These are phyloP conservation scores for Tiliacea citrago DNA, from an alignment of 2,888 invertebrate species.

Conservation along the genomic window DNA sequence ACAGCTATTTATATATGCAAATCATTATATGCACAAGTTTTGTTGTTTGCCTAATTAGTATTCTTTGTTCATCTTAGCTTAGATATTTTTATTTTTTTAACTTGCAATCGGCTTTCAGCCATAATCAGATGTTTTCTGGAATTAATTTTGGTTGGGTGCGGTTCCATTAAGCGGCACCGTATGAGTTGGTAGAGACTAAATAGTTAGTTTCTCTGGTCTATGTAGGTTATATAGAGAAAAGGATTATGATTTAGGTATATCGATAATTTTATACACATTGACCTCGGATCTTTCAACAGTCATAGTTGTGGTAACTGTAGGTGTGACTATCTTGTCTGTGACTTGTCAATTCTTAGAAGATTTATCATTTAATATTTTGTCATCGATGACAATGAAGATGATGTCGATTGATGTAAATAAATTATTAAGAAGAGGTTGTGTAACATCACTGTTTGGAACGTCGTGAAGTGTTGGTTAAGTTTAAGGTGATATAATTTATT, in stretches of 20 bases:
- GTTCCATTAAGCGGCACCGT: too few species aligned
- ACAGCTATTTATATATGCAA: neutral
- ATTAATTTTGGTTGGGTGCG: too few species aligned
- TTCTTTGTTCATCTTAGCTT: neutral
- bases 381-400: constrained; percentile 39
- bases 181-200: too few species aligned
- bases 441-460: neutral
- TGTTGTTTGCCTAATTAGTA: neutral
- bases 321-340: constrained; percentile 20
- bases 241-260: constrained; percentile 2
- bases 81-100: too few species aligned
- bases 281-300: constrained; percentile 21
- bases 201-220: too few species aligned
- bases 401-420: too few species aligned
- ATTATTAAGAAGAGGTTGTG: constrained; percentile 2
- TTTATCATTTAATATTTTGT: constrained; percentile 39
- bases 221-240: neutral
- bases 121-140: too few species aligned
- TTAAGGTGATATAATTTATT: neutral
- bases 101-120: too few species aligned
- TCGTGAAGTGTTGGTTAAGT: neutral
- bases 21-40: neutral
- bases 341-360: constrained; percentile 37
- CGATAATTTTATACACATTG: constrained; percentile 27
- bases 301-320: constrained; percentile 9